These are phyloP conservation scores for Trematomus loennbergii DNA, from an alignment of 2,113 vertebrate genomes.

Conservation along the genomic window DNA sequence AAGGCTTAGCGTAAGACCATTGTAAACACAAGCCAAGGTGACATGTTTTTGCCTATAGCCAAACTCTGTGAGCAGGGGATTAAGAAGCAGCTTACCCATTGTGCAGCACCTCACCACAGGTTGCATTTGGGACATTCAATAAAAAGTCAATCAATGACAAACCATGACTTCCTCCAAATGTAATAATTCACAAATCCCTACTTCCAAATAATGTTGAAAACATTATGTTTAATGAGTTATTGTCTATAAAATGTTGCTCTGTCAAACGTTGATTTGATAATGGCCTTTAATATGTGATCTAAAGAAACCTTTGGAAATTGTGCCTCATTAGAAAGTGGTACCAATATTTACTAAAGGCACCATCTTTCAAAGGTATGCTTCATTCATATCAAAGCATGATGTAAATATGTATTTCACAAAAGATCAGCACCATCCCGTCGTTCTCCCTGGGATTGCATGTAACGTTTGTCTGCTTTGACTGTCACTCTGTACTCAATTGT, in stretches of 20 bases:
- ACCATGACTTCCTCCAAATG: neutral
- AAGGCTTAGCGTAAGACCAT: neutral
- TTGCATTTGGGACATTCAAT: conserved; percentile 49
- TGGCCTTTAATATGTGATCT: neutral
- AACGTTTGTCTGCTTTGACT: neutral
- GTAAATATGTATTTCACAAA: neutral
- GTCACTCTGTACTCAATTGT: neutral
- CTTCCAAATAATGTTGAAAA: neutral
- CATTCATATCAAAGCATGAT: neutral
- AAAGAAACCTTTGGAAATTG: neutral
- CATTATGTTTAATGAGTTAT: neutral
- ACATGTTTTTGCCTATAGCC: conserved; percentile 1
- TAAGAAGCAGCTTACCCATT: conserved; percentile 45
- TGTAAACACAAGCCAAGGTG: conserved; percentile 15
- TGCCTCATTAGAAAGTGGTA: neutral
- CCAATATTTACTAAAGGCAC: neutral
- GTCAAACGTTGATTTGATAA: neutral
- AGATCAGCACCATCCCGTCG: neutral
- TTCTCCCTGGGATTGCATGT: neutral
- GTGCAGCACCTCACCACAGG: conserved; percentile 29
- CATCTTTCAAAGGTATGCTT: neutral
- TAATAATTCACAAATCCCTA: neutral
- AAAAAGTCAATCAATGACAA: conserved; percentile 31
- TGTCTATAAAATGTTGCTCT: neutral
- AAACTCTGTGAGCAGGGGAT: conserved; percentile 10